Percentiles rank a stretch among this genome's conserved stretches.
Conservation (phyloP, 2,113 vertebrate genomes). For the Fulica atra region DNA sequence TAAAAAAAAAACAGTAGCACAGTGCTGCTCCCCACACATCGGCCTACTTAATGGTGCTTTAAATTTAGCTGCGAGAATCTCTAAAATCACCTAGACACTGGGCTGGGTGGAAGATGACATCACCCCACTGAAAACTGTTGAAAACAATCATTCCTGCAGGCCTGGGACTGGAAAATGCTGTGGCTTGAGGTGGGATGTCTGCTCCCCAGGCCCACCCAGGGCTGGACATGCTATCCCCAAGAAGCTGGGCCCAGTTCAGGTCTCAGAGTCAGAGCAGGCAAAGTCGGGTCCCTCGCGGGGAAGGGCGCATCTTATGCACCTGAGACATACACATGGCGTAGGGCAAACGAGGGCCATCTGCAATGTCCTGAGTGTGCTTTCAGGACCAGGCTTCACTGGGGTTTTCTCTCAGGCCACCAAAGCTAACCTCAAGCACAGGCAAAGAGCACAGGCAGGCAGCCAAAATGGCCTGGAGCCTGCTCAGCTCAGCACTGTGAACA, state of each 20-base stretch:
- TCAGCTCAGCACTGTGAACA: background rate
- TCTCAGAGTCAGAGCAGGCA: background rate
- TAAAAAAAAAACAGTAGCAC: background rate
- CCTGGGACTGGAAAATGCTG: background rate
- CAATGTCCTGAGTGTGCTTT: background rate
- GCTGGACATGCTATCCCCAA: background rate
- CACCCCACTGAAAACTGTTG: background rate
- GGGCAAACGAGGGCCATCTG: background rate
- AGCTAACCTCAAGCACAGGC: background rate
- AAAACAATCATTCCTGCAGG: background rate
- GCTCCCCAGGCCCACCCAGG: background rate
- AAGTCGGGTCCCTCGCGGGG: background rate
- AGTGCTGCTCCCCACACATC: background rate
- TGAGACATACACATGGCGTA: fast-evolving
- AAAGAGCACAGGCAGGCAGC: fast-evolving
- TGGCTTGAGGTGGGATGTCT: fast-evolving
- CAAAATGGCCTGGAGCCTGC: background rate
- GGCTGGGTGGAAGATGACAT: background rate
- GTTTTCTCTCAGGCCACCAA: background rate
- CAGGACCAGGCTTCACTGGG: background rate
- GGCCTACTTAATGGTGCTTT: background rate
- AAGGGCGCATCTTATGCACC: background rate
- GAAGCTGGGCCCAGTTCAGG: background rate
- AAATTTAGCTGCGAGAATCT: background rate
- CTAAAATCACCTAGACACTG: background rate